Evolutionary conservation across 2,888 invertebrate species (phyloP).

Genomic region (Limnephilus rhombicus): DNA sequence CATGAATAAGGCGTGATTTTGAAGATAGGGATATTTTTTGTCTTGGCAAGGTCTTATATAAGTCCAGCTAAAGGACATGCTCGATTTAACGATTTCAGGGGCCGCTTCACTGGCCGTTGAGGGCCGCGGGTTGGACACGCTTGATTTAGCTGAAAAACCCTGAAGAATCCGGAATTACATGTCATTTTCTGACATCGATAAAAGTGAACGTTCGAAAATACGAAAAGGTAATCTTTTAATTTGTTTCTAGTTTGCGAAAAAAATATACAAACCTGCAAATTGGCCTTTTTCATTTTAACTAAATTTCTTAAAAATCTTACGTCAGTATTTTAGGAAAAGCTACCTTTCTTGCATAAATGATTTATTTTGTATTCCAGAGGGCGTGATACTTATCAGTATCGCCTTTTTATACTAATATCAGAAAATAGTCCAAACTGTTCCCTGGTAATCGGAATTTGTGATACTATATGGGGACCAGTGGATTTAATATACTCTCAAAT

Average conservation of each 20-base stretch:
- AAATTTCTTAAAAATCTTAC: no score
- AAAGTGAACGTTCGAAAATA: not conserved
- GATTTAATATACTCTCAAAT: no score
- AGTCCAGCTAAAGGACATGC: not conserved
- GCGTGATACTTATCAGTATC: no score
- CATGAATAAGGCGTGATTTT: slow-evolving; percentile 1
- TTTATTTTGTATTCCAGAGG: no score
- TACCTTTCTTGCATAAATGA: no score
- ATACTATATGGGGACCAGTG: no score
- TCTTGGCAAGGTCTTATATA: not conserved
- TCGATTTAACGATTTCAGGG: not conserved
- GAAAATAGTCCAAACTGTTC: no score
- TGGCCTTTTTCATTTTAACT: no score
- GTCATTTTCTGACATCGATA: not conserved
- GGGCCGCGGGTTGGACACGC: not conserved
- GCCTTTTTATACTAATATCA: no score
- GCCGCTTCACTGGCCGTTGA: not conserved
- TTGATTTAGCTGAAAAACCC: not conserved
- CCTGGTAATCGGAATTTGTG: no score
- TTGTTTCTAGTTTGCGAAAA: not conserved
- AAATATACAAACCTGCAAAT: no score
- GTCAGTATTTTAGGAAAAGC: no score
- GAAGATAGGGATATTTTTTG: not conserved
- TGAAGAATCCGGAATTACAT: not conserved
- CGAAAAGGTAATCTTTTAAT: not conserved